phyloP scores from a whole-genome alignment of 2,797 vertebrate genomes.

The Sebastes minor region DNA sequence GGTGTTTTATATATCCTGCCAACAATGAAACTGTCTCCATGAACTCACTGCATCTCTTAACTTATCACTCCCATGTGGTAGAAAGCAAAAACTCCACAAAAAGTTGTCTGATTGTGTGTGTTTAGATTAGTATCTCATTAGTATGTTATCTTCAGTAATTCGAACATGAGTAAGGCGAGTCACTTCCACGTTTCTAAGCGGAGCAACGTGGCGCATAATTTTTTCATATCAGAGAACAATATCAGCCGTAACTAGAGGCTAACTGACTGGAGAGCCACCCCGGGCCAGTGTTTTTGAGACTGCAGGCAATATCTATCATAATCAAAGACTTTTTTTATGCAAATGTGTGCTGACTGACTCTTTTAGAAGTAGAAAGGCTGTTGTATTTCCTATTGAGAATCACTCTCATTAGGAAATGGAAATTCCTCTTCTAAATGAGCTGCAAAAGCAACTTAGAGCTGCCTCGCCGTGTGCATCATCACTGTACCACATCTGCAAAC shows the following conservation, averaged over 20 bases:
- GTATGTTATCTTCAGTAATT: slow-evolving; percentile 62
- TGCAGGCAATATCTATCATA: slow-evolving; percentile 75
- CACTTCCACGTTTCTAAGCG: slow-evolving; percentile 44
- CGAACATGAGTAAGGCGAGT: slow-evolving; percentile 44
- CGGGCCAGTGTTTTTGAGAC: slow-evolving; percentile 74
- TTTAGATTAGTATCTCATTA: slow-evolving; percentile 64
- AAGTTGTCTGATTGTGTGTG: slow-evolving; percentile 26
- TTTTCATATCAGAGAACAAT: slow-evolving; percentile 68
- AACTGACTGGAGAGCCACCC: slow-evolving; percentile 74
- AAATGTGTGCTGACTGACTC: slow-evolving; percentile 78
- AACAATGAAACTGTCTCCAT: slow-evolving; percentile 55
- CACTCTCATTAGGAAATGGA: slow-evolving; percentile 74
- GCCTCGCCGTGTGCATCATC: slow-evolving; percentile 27
- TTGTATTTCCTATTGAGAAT: slow-evolving; percentile 74
- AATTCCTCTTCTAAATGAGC: slow-evolving; percentile 62
- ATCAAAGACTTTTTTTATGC: slow-evolving; percentile 81
- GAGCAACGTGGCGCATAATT: slow-evolving; percentile 47
- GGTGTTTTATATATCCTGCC: slow-evolving; percentile 46
- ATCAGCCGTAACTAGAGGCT: slow-evolving; percentile 73
- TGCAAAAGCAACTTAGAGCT: slow-evolving; percentile 50
- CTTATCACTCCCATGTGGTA: slow-evolving; percentile 32
- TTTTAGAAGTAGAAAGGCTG: slow-evolving; percentile 74
- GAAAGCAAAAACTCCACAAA: slow-evolving; percentile 5
- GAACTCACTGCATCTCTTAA: slow-evolving; percentile 44
- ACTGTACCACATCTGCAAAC: slow-evolving; percentile 35